These are phyloP conservation scores for Rallus crepitans DNA, from an alignment of 2,797 vertebrate species.

Conservation along the genomic window DNA sequence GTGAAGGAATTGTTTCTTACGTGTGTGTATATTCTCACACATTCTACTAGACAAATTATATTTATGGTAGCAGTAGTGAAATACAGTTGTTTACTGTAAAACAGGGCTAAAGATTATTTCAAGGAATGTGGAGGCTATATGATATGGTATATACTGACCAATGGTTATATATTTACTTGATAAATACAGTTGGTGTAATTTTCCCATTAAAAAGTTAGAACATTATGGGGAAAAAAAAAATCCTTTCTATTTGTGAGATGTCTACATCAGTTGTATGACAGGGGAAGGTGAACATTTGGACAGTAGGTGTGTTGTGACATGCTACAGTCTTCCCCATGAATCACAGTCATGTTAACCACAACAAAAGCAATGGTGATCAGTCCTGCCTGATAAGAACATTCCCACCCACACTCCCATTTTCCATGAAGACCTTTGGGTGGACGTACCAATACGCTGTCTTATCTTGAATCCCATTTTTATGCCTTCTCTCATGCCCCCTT, in stretches of 20 bases:
- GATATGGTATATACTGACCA: background rate
- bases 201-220: background rate
- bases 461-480: background rate
- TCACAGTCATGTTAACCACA: background rate
- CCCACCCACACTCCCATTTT: background rate
- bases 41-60: background rate
- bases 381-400: background rate
- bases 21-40: background rate
- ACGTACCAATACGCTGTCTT: background rate
- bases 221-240: background rate
- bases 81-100: background rate
- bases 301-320: conserved; percentile 35
- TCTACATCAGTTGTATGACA: background rate
- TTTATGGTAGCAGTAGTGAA: background rate
- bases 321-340: background rate
- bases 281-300: background rate
- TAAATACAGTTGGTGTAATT: background rate
- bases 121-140: background rate
- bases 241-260: background rate
- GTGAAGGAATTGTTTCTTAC: background rate
- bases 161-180: background rate
- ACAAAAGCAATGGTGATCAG: background rate
- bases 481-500: background rate
- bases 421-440: background rate
- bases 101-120: background rate